Evolutionary conservation across 2,797 vertebrate genomes (phyloP).

Genomic region (Parauchenoglanis punctatus): DNA sequence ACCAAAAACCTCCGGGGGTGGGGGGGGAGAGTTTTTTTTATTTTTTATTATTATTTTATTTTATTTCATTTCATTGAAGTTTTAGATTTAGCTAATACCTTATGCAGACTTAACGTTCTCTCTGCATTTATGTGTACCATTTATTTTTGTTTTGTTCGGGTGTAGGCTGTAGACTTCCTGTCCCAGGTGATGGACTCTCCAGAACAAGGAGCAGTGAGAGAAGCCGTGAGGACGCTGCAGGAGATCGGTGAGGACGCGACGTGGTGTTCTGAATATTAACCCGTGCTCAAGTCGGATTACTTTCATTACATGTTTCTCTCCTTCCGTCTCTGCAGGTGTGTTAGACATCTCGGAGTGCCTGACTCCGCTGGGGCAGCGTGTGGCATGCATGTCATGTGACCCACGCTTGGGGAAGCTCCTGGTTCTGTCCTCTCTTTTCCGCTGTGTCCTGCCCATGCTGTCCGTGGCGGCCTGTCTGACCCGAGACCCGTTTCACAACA

Average conservation of each 20-base stretch:
- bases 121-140: background rate
- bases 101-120: background rate
- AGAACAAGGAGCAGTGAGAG: conserved; percentile 80
- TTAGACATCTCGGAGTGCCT: conserved; percentile 85
- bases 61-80: background rate
- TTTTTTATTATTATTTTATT: background rate
- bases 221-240: conserved; percentile 86
- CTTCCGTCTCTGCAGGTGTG: conserved; percentile 76
- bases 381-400: conserved; percentile 90
- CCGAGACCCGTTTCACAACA: conserved; percentile 92
- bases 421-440: conserved; percentile 87
- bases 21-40: background rate
- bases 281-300: background rate
- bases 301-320: background rate
- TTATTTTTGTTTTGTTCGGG: background rate
- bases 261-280: background rate
- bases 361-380: conserved; percentile 87
- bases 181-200: conserved; percentile 94
- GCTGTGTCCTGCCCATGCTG: conserved; percentile 88
- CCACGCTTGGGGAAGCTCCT: conserved; percentile 92
- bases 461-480: conserved; percentile 90
- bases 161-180: conserved; percentile 90
- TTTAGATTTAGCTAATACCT: background rate
- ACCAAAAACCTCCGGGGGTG: background rate
- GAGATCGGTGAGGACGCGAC: conserved; percentile 79